These are phyloP conservation scores for Belonocnema kinseyi DNA, from an alignment of 1,140 invertebrate genomes.

Conservation along the genomic window DNA sequence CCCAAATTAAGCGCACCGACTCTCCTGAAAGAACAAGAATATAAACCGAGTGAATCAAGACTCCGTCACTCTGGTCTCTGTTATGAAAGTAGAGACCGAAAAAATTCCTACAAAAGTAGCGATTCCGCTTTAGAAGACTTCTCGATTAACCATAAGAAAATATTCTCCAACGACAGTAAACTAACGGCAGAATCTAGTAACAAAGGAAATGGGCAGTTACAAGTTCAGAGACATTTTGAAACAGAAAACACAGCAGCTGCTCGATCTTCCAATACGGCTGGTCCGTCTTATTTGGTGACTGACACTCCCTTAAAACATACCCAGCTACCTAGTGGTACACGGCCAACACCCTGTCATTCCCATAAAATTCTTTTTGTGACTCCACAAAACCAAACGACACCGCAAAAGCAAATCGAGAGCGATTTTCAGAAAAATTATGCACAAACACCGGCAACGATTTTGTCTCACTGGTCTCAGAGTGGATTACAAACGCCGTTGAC, in stretches of 20 bases:
- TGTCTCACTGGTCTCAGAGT: constrained; percentile 55
- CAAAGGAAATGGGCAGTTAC: too few species aligned
- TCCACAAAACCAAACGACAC: constrained; percentile 56
- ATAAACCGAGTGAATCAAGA: too few species aligned
- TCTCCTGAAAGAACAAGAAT: too few species aligned
- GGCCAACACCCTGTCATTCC: constrained; percentile 61
- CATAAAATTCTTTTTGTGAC: constrained; percentile 68
- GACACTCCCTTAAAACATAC: constrained; percentile 67
- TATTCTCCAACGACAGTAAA: too few species aligned
- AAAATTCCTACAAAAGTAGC: too few species aligned
- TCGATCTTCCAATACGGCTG: background rate
- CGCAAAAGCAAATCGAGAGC: constrained; percentile 53
- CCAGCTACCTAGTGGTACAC: constrained; percentile 35
- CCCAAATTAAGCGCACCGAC: too few species aligned
- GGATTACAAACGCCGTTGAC: constrained; percentile 60
- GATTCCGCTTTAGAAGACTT: too few species aligned
- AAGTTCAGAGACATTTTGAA: background rate
- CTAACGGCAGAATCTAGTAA: too few species aligned
- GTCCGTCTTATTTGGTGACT: constrained; percentile 2
- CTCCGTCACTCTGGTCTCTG: too few species aligned
- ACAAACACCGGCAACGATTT: constrained; percentile 63
- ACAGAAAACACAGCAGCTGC: background rate
- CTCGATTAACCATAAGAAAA: too few species aligned
- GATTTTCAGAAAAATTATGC: constrained; percentile 47
- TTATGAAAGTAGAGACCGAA: too few species aligned